A percentile compares a stretch with the other conserved stretches of the same genome.
These are phyloP conservation scores for Euplagia quadripunctaria DNA, from an alignment of 2,888 invertebrate genomes.

Conservation along the genomic window DNA sequence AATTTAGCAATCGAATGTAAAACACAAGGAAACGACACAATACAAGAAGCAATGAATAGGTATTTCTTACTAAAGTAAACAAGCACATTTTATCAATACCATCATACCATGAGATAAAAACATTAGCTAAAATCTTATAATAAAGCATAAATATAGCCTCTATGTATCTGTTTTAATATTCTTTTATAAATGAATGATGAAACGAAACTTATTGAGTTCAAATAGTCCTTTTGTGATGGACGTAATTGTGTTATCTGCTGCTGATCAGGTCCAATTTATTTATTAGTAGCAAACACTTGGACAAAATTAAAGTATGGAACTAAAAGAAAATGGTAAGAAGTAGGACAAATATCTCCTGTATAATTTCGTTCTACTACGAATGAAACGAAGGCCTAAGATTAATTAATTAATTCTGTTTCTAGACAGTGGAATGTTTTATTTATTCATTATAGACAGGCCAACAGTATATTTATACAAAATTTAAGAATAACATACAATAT, in stretches of 20 bases:
- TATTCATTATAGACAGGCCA: too few relatives aligned
- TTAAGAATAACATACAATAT: too few relatives aligned
- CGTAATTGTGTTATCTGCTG: constrained; percentile 11
- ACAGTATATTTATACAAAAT: too few relatives aligned
- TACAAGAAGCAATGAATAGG: constrained; percentile 39
- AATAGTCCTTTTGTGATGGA: constrained; percentile 6
- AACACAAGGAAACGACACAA: constrained; percentile 28
- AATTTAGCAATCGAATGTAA: background rate
- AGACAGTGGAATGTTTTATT: background rate
- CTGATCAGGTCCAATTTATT: background rate
- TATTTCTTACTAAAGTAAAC: constrained; percentile 36
- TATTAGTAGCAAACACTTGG: constrained; percentile 2
- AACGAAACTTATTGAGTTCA: background rate
- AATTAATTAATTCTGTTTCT: background rate
- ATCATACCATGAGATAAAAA: constrained; percentile 34
- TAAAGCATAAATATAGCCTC: constrained; percentile 35
- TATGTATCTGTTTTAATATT: constrained; percentile 17
- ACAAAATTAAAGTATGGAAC: background rate
- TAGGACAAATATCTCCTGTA: background rate
- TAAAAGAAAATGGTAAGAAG: background rate
- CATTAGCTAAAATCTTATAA: constrained; percentile 32
- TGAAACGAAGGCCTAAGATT: background rate
- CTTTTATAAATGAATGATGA: background rate
- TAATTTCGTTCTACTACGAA: background rate
- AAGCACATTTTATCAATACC: background rate